These are phyloP conservation scores for Parazoanthus atlanticus DNA, from an alignment of 92 coral and sea anemone species.

Conservation along the genomic window DNA sequence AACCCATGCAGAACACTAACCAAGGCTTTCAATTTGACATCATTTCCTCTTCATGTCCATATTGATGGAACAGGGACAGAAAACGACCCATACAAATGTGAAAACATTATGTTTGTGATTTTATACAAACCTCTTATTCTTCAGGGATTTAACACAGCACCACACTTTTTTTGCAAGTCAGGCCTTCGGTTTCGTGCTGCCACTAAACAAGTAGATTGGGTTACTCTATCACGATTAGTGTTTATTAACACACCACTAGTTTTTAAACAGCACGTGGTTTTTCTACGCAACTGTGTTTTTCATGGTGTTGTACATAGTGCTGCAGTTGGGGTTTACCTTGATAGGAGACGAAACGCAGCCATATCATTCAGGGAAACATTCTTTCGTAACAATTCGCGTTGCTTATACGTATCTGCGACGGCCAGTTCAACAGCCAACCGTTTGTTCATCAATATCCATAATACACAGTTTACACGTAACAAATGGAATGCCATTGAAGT, in stretches of 20 bases:
- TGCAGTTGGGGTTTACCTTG: not conserved
- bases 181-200: not conserved
- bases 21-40: not conserved
- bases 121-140: not conserved
- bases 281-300: not conserved
- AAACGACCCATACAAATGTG: not conserved
- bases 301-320: not conserved
- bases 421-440: not conserved
- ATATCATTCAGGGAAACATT: not conserved
- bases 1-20: not conserved
- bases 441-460: not conserved
- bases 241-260: not conserved
- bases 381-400: not conserved
- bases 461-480: not conserved
- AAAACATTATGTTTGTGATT: not conserved
- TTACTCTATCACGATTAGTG: not conserved
- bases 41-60: not conserved
- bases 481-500: not conserved
- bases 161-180: not conserved
- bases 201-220: not conserved
- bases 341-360: not conserved
- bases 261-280: not conserved
- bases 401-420: not conserved
- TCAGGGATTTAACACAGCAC: not conserved
- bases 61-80: conserved; percentile 1